Evolutionary conservation across 1,140 invertebrate species (phyloP).

Genomic region (Drosophila suzukii): DNA sequence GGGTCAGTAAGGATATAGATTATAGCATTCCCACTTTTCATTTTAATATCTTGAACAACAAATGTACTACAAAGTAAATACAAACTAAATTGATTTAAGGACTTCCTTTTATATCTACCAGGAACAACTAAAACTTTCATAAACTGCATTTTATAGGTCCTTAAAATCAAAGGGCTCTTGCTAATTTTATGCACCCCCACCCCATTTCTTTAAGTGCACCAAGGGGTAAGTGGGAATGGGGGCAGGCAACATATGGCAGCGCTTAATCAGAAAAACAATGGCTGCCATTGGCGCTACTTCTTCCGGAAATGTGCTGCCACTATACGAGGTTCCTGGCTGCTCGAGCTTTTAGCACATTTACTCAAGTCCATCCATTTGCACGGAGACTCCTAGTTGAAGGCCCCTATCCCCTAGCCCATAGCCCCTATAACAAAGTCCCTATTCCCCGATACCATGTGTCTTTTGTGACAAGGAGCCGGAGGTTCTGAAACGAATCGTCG

Average conservation of each 20-base stretch:
- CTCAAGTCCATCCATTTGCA: conserved; percentile 30
- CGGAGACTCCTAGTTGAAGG: not conserved
- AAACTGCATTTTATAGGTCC: too few relatives aligned
- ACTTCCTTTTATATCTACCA: too few relatives aligned
- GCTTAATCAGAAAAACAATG: conserved; percentile 71
- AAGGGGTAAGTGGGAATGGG: conserved; percentile 8
- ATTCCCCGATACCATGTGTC: not conserved
- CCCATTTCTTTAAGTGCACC: conserved; percentile 15
- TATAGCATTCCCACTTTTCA: too few relatives aligned
- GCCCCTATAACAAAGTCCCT: not conserved
- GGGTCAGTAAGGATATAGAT: too few relatives aligned
- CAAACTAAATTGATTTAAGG: too few relatives aligned
- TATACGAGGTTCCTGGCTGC: conserved; percentile 15
- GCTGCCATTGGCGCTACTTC: conserved; percentile 38
- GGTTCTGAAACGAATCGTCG: conserved; percentile 25
- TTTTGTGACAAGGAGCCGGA: conserved; percentile 17
- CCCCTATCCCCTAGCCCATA: not conserved
- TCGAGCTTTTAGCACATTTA: conserved; percentile 40
- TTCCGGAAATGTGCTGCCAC: conserved; percentile 61
- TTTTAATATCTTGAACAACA: too few relatives aligned
- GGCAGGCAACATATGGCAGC: conserved; percentile 59
- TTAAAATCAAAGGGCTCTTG: too few relatives aligned
- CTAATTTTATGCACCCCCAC: conserved; percentile 1
- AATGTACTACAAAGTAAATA: too few relatives aligned
- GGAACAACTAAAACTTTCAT: too few relatives aligned